These are phyloP conservation scores for Microctonus aethiopoides DNA, from an alignment of 2,888 invertebrate species.

Conservation along the genomic window DNA sequence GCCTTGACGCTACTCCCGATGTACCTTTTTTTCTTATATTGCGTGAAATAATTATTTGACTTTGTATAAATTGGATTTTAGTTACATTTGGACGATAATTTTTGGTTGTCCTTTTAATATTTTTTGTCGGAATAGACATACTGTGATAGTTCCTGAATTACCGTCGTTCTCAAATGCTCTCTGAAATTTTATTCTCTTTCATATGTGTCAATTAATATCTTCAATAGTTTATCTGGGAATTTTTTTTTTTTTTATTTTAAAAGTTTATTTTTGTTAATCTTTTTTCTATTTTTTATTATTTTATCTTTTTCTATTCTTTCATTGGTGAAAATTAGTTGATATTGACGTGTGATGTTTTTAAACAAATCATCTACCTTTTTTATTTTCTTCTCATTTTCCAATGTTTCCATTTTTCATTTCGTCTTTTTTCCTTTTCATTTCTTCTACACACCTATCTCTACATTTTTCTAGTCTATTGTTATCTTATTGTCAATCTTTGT, in stretches of 20 bases:
- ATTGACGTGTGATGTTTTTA: background rate
- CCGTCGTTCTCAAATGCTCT: conserved; percentile 2
- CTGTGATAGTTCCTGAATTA: conserved; percentile 38
- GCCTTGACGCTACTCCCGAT: conserved; percentile 34
- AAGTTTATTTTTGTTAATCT: conserved; percentile 19
- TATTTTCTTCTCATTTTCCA: background rate
- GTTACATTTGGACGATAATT: background rate
- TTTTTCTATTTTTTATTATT: conserved; percentile 5
- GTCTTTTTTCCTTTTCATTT: background rate
- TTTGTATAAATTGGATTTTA: background rate
- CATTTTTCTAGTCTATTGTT: conserved; percentile 2
- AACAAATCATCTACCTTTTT: too few species aligned
- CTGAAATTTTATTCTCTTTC: conserved; percentile 10
- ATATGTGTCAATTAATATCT: conserved; percentile 5
- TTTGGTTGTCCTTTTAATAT: background rate
- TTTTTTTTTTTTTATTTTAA: conserved; percentile 10
- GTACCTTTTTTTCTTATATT: conserved; percentile 28
- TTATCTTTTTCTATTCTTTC: conserved; percentile 10
- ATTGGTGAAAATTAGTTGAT: background rate
- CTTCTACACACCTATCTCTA: background rate
- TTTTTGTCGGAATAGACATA: conserved; percentile 1
- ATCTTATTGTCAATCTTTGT: background rate
- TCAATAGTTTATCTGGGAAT: background rate
- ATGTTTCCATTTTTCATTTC: background rate
- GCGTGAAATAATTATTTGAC: conserved; percentile 1